Conservation (phyloP, 2,888 invertebrate species). For the Apotomis betuletana region DNA sequence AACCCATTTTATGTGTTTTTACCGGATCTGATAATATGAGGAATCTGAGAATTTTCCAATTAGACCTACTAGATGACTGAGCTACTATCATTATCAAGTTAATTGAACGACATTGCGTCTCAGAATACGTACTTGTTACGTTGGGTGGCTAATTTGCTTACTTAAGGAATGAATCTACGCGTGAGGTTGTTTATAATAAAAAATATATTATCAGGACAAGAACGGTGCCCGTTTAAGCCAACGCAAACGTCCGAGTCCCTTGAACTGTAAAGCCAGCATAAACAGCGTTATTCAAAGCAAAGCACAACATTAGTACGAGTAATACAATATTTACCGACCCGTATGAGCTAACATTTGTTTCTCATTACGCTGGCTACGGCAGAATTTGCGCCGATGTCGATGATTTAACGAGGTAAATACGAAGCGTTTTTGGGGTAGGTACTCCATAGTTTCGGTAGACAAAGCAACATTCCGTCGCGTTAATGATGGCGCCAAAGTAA, state of each 20-base stretch:
- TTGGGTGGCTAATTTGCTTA: too few species aligned
- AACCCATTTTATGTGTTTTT: too few species aligned
- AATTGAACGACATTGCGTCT: too few species aligned
- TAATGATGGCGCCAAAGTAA: neutral
- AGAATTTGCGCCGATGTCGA: conserved; percentile 46
- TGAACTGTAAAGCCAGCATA: conserved; percentile 10
- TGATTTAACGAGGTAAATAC: conserved; percentile 48
- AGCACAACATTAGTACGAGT: conserved; percentile 40
- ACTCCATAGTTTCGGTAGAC: neutral
- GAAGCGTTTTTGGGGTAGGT: conserved; percentile 25
- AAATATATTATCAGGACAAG: neutral
- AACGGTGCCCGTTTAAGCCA: neutral
- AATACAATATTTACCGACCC: conserved; percentile 52
- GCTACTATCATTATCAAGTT: too few species aligned
- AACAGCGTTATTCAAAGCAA: conserved; percentile 18
- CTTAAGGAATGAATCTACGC: too few species aligned
- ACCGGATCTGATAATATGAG: too few species aligned
- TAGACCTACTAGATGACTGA: too few species aligned
- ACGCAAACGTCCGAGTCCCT: neutral
- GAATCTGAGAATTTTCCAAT: too few species aligned
- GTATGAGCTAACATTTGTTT: conserved; percentile 63
- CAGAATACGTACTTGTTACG: too few species aligned
- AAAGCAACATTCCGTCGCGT: neutral
- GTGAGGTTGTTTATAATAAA: neutral
- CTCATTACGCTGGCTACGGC: conserved; percentile 56